These are phyloP conservation scores for Hemicordylus capensis DNA, from an alignment of 2,113 vertebrate species.

Conservation along the genomic window DNA sequence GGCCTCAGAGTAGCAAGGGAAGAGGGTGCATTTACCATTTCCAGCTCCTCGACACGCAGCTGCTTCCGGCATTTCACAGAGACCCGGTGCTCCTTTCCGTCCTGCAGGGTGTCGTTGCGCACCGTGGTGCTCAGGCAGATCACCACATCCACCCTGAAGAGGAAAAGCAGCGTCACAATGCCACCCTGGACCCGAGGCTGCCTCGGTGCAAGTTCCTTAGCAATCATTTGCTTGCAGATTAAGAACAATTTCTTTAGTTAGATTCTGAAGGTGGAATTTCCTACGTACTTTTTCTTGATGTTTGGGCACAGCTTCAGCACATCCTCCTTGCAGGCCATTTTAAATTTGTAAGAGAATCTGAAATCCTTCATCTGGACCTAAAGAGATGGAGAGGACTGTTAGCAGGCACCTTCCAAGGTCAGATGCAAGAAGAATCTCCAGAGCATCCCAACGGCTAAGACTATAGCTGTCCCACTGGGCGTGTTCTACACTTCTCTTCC, in stretches of 20 bases:
- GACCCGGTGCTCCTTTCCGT: slow-evolving; percentile 91
- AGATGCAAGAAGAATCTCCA: not conserved
- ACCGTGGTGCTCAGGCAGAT: slow-evolving; percentile 96
- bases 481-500: not conserved
- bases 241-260: not conserved
- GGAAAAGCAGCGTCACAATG: not conserved
- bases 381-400: not conserved
- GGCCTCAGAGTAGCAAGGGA: not conserved
- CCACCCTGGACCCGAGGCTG: not conserved
- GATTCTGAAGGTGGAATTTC: not conserved
- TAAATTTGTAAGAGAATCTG: slow-evolving; percentile 97
- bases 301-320: slow-evolving; percentile 96
- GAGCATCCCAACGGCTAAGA: not conserved
- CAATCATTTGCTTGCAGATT: not conserved
- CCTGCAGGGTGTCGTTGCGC: slow-evolving; percentile 95
- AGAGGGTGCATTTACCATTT: slow-evolving; percentile 84
- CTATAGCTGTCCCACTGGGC: too few species aligned
- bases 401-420: not conserved
- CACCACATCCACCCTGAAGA: slow-evolving; percentile 92
- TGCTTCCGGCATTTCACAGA: slow-evolving; percentile 96
- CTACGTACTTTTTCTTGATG: slow-evolving; percentile 95
- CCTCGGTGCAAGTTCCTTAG: not conserved
- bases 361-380: slow-evolving; percentile 99
- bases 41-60: slow-evolving; percentile 94
- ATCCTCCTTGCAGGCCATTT: slow-evolving; percentile 98